A percentile compares a stretch with the other conserved stretches of the same genome.
phyloP scores from a whole-genome alignment of 2,888 invertebrate genomes.

The Odontocerum albicorne region DNA sequence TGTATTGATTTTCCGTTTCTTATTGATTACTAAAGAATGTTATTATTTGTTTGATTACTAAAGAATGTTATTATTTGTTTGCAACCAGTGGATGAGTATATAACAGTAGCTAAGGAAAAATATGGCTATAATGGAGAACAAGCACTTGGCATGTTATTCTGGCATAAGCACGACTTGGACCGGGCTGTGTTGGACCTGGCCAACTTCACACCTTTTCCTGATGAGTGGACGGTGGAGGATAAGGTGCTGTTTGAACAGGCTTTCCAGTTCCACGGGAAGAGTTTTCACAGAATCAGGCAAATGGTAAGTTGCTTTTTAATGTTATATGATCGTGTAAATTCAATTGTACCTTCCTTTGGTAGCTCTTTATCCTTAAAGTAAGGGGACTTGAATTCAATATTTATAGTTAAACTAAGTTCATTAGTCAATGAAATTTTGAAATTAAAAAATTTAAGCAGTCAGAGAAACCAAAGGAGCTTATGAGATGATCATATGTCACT shows the following conservation, averaged over 20 bases:
- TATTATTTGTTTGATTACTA: too few relatives aligned
- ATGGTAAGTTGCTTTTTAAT: constrained; percentile 71
- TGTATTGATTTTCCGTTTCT: too few relatives aligned
- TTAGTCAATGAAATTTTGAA: too few relatives aligned
- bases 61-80: too few relatives aligned
- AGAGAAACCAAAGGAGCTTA: too few relatives aligned
- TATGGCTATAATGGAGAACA: constrained; percentile 98
- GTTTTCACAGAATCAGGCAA: constrained; percentile 94
- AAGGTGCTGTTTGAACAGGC: constrained; percentile 98
- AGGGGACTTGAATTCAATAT: too few relatives aligned
- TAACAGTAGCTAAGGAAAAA: constrained; percentile 92
- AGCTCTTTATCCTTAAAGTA: too few relatives aligned
- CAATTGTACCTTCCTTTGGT: neutral
- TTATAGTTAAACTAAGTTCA: too few relatives aligned
- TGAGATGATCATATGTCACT: too few relatives aligned
- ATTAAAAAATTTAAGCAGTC: too few relatives aligned
- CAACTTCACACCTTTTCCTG: constrained; percentile 96
- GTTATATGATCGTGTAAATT: neutral
- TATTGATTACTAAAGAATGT: too few relatives aligned
- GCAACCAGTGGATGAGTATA: constrained; percentile 96
- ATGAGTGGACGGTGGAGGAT: constrained; percentile 98
- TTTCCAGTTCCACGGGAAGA: constrained; percentile 97
- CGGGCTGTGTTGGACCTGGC: constrained; percentile 90
- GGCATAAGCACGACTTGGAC: constrained; percentile 96
- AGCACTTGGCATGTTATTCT: constrained; percentile 95